Evolutionary conservation across 2,113 vertebrate species (phyloP).

Genomic region (Notothenia rossii): DNA sequence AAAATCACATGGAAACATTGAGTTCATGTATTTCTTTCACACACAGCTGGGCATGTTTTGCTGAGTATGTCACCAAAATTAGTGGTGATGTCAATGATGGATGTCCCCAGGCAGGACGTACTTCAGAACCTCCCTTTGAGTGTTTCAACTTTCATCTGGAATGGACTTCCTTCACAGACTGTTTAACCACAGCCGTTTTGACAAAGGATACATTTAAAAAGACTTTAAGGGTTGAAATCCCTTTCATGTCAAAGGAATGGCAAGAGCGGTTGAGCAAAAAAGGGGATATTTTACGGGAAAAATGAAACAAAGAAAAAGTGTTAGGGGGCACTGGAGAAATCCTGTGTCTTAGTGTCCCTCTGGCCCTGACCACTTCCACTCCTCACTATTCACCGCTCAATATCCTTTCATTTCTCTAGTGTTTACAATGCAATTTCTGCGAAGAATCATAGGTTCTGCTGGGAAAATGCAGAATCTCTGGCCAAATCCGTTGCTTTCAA

Average conservation of each 20-base stretch:
- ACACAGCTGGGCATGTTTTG: conserved; percentile 78
- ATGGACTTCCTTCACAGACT: conserved; percentile 54
- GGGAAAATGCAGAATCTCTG: conserved; percentile 46
- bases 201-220: conserved; percentile 46
- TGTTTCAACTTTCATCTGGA: conserved; percentile 56
- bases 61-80: conserved; percentile 71
- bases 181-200: conserved; percentile 59
- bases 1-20: conserved; percentile 67
- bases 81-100: conserved; percentile 74
- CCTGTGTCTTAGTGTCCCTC: conserved; percentile 40
- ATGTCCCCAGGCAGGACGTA: conserved; percentile 54
- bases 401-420: conserved; percentile 64
- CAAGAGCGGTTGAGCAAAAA: conserved; percentile 18
- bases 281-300: conserved; percentile 35
- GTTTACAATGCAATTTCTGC: conserved; percentile 61
- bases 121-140: conserved; percentile 50
- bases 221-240: conserved; percentile 19
- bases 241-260: conserved; percentile 49
- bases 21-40: conserved; percentile 70
- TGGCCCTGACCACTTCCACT: conserved; percentile 29
- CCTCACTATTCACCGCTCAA: conserved; percentile 49
- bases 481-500: conserved; percentile 15
- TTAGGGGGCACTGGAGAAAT: conserved; percentile 39
- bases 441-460: conserved; percentile 41
- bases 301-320: conserved; percentile 12